Evolutionary conservation across 30 jellyfish, hydroid and myxozoan species (phyloP), one percentile per base, ranked within the genome.

Genomic region (Hydra vulgaris): DNA sequence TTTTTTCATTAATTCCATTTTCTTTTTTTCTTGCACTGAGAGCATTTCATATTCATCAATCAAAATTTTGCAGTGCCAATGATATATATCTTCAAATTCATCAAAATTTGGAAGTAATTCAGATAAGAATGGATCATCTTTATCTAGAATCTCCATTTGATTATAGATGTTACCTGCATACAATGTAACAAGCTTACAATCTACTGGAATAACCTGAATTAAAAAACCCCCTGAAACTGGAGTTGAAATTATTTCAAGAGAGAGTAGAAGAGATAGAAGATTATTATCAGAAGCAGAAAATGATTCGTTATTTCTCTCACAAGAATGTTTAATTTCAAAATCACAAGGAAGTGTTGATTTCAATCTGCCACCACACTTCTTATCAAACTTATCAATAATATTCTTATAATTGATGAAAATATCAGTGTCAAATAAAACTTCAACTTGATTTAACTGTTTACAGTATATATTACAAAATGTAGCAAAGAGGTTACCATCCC

Each of bases 401-500:
- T 71, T 21, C 53, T 71, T 71, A 27, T 15, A 71, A 1, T 0
- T 71, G 1, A 5, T 15, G 53, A 12, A 17, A 27, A 71, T 20
- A 17, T 20, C 20, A 5, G 18, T 20, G 1, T 18, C 53, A 23
- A 71, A 71, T 7, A 71, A 15, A 5, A 23, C 27, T 12, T 17
- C 26, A 0, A 15, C 20, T 23, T 53, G 17, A 17, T 16, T 4
- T 4, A 21, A 16, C 17, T 24, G 23, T 17, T 24, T 40, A 7
- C 1, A 61, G 15, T 25, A 61, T 25, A n/a, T 25, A 0, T n/a
- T 21, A 25, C 68, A 74, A 23, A 74, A 17, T 24, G 68, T 74
- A 0, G 82, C 82, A 21, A 74, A 54, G 24, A 74, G 24, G 15
- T 74, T 74, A 16, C 82, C 82, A 24, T 74, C 82, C 82, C 82